These are phyloP conservation scores for Crypturellus undulatus DNA, from an alignment of 2,113 vertebrate species.

Conservation along the genomic window DNA sequence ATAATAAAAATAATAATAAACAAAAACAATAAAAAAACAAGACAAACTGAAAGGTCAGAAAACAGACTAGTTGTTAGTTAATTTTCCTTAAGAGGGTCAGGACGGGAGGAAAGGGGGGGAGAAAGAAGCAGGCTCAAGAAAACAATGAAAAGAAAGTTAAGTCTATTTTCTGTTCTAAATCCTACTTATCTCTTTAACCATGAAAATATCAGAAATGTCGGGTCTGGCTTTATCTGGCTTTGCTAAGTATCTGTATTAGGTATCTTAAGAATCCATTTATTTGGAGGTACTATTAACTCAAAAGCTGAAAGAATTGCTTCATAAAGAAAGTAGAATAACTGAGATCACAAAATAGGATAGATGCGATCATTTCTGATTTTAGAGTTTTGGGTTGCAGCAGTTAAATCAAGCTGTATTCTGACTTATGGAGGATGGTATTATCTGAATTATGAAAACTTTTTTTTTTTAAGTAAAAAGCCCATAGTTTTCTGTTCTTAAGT, in stretches of 20 bases:
- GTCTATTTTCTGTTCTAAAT: neutral
- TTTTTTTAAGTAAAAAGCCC: neutral
- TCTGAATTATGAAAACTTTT: neutral
- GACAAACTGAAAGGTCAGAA: constrained; percentile 47
- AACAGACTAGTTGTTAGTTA: constrained; percentile 33
- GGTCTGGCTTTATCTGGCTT: neutral
- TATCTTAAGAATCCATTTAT: neutral
- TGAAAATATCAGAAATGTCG: neutral
- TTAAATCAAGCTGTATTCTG: neutral
- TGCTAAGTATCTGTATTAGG: neutral
- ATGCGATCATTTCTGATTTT: neutral
- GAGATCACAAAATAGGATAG: neutral
- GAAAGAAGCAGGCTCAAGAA: neutral
- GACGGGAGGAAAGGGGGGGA: neutral
- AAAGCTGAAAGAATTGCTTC: neutral
- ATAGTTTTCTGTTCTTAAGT: neutral
- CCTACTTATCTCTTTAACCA: neutral
- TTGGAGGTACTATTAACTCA: neutral
- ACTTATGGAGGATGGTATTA: neutral
- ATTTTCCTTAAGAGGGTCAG: constrained; percentile 2
- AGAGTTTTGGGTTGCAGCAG: neutral
- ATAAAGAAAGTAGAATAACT: neutral
- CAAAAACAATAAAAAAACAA: constrained; percentile 12
- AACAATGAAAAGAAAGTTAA: constrained; percentile 5
- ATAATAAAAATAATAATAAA: neutral